These are phyloP conservation scores for Tyrannus savana DNA, from an alignment of 2,113 vertebrate species.

Conservation along the genomic window DNA sequence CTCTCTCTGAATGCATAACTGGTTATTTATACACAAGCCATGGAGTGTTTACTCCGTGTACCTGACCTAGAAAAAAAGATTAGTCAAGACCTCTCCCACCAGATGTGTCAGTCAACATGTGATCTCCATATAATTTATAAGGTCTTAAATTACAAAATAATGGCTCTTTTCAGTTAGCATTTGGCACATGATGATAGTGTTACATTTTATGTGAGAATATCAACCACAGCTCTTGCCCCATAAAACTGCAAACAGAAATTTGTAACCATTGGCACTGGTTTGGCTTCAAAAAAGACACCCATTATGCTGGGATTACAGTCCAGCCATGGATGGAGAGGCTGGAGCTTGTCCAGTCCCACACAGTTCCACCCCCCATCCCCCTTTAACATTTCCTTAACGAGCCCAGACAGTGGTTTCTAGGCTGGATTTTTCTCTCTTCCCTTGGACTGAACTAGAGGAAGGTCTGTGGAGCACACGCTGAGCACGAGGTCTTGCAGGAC, in stretches of 20 bases:
- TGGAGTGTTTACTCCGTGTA: slow-evolving; percentile 54
- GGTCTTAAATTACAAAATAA: slow-evolving; percentile 80
- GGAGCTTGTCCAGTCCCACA: slow-evolving; percentile 72
- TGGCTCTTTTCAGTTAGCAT: slow-evolving; percentile 75
- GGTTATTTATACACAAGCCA: slow-evolving; percentile 68
- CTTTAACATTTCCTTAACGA: slow-evolving; percentile 62
- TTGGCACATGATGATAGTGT: slow-evolving; percentile 72
- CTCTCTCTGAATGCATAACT: slow-evolving; percentile 71
- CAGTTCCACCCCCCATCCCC: not conserved
- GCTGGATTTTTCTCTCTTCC: not conserved
- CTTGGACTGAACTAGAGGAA: slow-evolving; percentile 12
- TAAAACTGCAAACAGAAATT: slow-evolving; percentile 77
- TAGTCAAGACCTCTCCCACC: slow-evolving; percentile 46
- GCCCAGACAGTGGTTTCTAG: slow-evolving; percentile 68
- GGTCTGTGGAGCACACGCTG: not conserved
- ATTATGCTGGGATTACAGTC: slow-evolving; percentile 76
- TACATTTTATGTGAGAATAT: slow-evolving; percentile 71
- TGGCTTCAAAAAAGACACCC: slow-evolving; percentile 67
- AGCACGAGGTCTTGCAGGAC: slow-evolving; percentile 23
- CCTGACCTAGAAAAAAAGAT: slow-evolving; percentile 50
- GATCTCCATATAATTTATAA: slow-evolving; percentile 75
- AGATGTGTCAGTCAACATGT: slow-evolving; percentile 68
- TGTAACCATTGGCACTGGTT: slow-evolving; percentile 69
- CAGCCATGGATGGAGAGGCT: slow-evolving; percentile 70
- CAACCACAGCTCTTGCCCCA: slow-evolving; percentile 69